Evolutionary conservation across 2,113 vertebrate species (phyloP).

Genomic region (Oenanthe oenanthe): DNA sequence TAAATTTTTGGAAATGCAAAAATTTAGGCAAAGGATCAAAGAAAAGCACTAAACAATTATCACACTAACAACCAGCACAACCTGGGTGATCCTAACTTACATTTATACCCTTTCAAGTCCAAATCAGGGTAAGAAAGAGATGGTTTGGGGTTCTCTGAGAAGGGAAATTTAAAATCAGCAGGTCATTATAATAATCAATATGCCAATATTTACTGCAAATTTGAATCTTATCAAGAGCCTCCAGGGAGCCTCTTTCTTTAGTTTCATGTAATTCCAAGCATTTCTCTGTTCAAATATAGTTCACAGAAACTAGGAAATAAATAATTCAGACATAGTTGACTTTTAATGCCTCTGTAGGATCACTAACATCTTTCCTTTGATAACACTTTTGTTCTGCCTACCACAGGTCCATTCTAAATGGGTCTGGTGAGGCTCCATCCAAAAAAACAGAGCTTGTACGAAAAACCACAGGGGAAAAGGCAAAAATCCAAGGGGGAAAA

Average conservation of each 20-base stretch:
- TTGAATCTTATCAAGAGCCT: not conserved
- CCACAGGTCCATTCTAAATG: slow-evolving; percentile 71
- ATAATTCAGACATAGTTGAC: not conserved
- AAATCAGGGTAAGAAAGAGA: not conserved
- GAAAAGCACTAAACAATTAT: not conserved
- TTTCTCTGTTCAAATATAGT: not conserved
- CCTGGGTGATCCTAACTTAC: not conserved
- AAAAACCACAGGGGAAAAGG: slow-evolving; percentile 61
- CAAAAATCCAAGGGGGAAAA: not conserved
- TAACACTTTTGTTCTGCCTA: slow-evolving; percentile 54
- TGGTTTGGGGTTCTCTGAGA: not conserved
- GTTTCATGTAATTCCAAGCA: not conserved
- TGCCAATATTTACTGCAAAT: not conserved
- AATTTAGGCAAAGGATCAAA: not conserved
- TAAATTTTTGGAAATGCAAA: not conserved
- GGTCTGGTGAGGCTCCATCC: slow-evolving; percentile 68
- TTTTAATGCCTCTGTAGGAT: not conserved
- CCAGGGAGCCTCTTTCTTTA: not conserved
- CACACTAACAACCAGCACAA: not conserved
- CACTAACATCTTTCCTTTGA: not conserved
- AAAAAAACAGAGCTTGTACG: slow-evolving; percentile 45
- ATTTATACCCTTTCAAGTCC: not conserved
- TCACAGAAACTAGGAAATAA: not conserved
- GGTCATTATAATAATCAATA: not conserved
- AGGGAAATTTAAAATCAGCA: not conserved